Evolutionary conservation across 2,113 vertebrate genomes (phyloP), one percentile per base, ranked within the genome.

Genomic region (Pollachius pollachius): DNA sequence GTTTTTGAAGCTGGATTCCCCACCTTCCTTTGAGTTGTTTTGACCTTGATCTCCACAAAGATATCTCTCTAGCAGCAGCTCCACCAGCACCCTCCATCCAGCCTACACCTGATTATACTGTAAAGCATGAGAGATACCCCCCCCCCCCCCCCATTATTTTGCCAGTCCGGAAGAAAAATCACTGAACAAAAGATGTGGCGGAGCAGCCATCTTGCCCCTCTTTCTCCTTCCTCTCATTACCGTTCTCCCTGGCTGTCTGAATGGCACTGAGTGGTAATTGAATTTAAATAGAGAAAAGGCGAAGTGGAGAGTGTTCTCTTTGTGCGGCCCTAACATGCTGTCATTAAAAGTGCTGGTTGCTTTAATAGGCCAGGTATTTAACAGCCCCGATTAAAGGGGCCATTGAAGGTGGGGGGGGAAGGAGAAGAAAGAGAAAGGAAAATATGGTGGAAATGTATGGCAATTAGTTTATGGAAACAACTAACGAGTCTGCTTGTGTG

Each of bases 31-130:
- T 84, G 85, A 90, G 88, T 88, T 91, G 89, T 87, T 91, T 88
- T 91, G 90, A 91, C 87, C 89, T 91, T 90, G 89, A 91, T 90
- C 86, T 88, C 84, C 63, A 78, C 81, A 82, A 81, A 87, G 87
- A 90, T 89, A 88, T 65, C 63, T 58, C 56, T 58, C 16, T 58
- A 7, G 8, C 16, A 34, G 41, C 41, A 12, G 41, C 41, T 48
- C 41, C 41, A 48, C 87, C 61, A 61, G 81, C 41, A 2, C 19
- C 18, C n/a, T 21, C n/a, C 18, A 12, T 0, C 54, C 54, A 15
- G 23, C 54, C 15, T 6, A 57, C 54, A 17, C 54, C 54, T 57
- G 54, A 57, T 57, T 57, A 57, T 57, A 16, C 54, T n/a, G 54
- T 57, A 57, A 15, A 57, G 54, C 54, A 57, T 57, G 54, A 57